phyloP scores from a whole-genome alignment of 2,888 invertebrate genomes.

The Chirona hameri region DNA sequence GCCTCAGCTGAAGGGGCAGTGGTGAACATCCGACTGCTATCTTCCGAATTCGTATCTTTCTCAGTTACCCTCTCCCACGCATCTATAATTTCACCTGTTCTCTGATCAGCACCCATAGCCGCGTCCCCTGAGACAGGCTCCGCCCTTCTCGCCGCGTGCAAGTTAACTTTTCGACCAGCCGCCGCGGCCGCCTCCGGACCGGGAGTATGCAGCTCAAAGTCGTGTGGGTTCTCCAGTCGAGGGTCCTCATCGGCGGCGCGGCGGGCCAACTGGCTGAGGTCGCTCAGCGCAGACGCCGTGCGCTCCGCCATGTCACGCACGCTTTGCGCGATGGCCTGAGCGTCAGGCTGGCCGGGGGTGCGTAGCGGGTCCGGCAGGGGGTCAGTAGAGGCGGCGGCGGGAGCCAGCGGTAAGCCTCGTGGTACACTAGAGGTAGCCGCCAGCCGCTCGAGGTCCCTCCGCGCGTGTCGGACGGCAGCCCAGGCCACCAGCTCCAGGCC shows the following conservation, averaged over 20 bases:
- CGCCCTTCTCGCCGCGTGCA: background rate
- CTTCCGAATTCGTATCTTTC: no score
- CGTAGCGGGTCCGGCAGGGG: background rate
- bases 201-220: background rate
- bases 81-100: background rate
- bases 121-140: background rate
- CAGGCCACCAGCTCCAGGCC: background rate
- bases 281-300: background rate
- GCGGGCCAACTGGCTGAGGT: background rate
- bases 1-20: background rate
- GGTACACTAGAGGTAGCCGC: background rate
- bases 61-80: background rate
- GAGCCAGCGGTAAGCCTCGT: background rate
- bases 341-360: background rate
- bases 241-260: background rate
- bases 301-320: background rate
- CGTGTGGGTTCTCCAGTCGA: background rate
- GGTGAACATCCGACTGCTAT: background rate
- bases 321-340: background rate
- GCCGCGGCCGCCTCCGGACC: background rate
- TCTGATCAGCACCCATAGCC: background rate
- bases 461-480: background rate
- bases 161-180: background rate
- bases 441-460: background rate
- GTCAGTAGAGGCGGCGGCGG: background rate